These are phyloP conservation scores for Calephelis virginiensis DNA, from an alignment of 1,140 invertebrate genomes.

Conservation along the genomic window DNA sequence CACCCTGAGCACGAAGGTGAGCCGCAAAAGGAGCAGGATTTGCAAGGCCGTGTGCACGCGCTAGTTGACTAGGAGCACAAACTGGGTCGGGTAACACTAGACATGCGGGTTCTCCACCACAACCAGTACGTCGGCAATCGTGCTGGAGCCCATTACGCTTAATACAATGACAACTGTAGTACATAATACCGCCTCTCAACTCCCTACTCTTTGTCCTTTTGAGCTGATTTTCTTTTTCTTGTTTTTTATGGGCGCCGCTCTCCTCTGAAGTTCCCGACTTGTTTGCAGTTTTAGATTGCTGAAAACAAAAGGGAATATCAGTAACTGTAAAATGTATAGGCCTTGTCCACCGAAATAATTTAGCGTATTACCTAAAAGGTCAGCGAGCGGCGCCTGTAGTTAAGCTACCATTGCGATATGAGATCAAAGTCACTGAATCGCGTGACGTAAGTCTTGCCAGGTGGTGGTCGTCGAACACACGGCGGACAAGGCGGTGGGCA, in stretches of 20 bases:
- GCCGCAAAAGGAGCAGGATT: constrained; percentile 54
- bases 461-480: constrained; percentile 64
- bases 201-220: constrained; percentile 82
- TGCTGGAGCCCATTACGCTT: constrained; percentile 88
- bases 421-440: constrained; percentile 72
- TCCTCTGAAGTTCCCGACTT: constrained; percentile 44
- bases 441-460: constrained; percentile 68
- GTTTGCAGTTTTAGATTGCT: constrained; percentile 49
- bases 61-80: constrained; percentile 80
- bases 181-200: constrained; percentile 82
- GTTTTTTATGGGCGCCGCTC: constrained; percentile 57
- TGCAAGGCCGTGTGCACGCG: constrained; percentile 60
- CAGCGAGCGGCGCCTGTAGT: constrained; percentile 31
- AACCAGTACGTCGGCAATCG: constrained; percentile 83
- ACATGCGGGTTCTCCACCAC: constrained; percentile 83
- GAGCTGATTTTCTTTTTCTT: constrained; percentile 63
- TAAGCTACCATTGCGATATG: constrained; percentile 62
- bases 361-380: constrained; percentile 45
- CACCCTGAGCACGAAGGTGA: constrained; percentile 42
- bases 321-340: constrained; percentile 1
- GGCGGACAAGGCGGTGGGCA: constrained; percentile 65
- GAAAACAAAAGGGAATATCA: constrained; percentile 31
- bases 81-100: constrained; percentile 82
- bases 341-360: constrained; percentile 50
- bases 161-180: constrained; percentile 85